Conservation (phyloP, 2,888 invertebrate species). For the Ernsta delagoae region DNA sequence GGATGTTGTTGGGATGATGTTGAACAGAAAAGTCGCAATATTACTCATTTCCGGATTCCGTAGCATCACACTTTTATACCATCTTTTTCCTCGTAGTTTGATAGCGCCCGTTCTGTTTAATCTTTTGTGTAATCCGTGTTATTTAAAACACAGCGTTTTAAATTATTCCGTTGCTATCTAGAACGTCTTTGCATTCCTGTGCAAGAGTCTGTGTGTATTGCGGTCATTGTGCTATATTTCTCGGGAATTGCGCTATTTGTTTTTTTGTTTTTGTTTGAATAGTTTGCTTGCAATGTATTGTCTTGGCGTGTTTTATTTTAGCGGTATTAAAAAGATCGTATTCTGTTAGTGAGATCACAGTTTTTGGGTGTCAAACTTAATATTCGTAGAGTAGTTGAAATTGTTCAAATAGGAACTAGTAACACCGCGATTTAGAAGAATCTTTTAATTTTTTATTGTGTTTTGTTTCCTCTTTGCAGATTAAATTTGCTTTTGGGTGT, state of each 20-base stretch:
- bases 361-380: not conserved
- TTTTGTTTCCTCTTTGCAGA: no score
- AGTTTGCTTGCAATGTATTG: not conserved
- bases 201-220: conserved; percentile 20
- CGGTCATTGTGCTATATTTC: conserved; percentile 26
- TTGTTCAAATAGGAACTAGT: no score
- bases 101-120: conserved; percentile 39
- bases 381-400: no score
- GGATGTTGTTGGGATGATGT: no score
- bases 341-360: not conserved
- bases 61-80: conserved; percentile 43
- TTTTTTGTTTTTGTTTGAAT: conserved; percentile 4
- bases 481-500: no score
- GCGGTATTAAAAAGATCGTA: not conserved
- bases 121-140: conserved; percentile 40
- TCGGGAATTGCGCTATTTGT: conserved; percentile 17
- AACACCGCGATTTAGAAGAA: no score
- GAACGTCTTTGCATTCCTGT: conserved; percentile 27
- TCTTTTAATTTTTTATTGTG: no score
- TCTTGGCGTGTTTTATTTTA: conserved; percentile 2
- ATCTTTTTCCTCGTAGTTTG: conserved; percentile 30
- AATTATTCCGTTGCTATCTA: conserved; percentile 26
- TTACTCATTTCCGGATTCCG: conserved; percentile 40
- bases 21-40: conserved; percentile 46
- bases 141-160: conserved; percentile 34